These are phyloP conservation scores for Spea bombifrons DNA, from an alignment of 2,113 vertebrate species.

Conservation along the genomic window DNA sequence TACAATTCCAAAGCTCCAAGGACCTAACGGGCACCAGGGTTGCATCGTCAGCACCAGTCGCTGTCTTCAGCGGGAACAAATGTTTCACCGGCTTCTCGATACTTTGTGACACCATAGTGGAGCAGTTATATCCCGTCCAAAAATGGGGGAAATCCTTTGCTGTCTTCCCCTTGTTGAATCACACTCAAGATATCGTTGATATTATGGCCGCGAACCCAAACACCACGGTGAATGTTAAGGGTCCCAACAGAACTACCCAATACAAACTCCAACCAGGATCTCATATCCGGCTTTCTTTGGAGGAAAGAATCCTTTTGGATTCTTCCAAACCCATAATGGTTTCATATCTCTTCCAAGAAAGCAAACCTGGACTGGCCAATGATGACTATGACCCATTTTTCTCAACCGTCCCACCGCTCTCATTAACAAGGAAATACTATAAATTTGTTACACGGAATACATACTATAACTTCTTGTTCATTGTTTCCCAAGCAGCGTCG, in stretches of 20 bases:
- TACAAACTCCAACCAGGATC: background rate
- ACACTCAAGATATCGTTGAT: constrained; percentile 14
- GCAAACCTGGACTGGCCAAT: background rate
- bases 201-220: constrained; percentile 12
- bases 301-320: background rate
- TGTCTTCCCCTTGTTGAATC: constrained; percentile 2
- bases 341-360: constrained; percentile 8
- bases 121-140: constrained; percentile 17
- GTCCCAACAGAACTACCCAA: background rate
- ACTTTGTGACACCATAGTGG: constrained; percentile 7
- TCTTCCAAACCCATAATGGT: constrained; percentile 21
- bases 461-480: constrained; percentile 3
- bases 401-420: background rate
- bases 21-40: constrained; percentile 35
- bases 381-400: constrained; percentile 19
- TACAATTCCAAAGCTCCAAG: constrained; percentile 25
- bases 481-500: constrained; percentile 1
- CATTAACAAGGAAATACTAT: constrained; percentile 2
- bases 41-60: constrained; percentile 9
- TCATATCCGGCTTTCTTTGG: background rate
- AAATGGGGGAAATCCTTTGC: constrained; percentile 17
- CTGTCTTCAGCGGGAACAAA: constrained; percentile 21
- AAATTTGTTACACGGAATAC: constrained; percentile 5
- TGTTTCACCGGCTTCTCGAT: background rate
- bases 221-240: background rate